Conservation (phyloP, 2,113 vertebrate species). For the Toxotes chatareus region DNA sequence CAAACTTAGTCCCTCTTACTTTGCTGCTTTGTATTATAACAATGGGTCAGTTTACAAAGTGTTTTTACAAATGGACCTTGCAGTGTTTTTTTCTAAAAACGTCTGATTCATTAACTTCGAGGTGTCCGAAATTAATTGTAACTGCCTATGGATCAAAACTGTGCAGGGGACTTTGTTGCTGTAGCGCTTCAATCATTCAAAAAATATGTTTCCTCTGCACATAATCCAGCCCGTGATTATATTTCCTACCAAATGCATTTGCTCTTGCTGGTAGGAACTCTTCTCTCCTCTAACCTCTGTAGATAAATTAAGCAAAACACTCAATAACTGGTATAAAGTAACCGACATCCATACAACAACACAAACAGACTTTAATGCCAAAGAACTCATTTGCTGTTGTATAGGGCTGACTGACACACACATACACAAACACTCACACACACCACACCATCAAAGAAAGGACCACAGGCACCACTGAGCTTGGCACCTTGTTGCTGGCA, state of each 20-base stretch:
- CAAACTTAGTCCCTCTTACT: background rate
- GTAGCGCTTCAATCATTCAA: too few species aligned
- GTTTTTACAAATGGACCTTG: background rate
- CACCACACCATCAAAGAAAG: conserved; percentile 13
- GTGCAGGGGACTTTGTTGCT: too few species aligned
- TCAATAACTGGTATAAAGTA: background rate
- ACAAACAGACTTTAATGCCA: background rate
- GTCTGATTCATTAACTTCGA: background rate
- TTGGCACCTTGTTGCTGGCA: conserved; percentile 40
- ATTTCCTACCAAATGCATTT: background rate
- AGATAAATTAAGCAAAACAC: too few species aligned
- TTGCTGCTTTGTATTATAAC: background rate
- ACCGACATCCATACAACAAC: background rate
- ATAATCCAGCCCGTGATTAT: too few species aligned
- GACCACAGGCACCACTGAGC: background rate
- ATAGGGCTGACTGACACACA: conserved; percentile 4
- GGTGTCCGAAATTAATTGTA: background rate
- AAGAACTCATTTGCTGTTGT: background rate
- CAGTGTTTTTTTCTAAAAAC: background rate
- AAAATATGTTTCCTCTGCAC: too few species aligned
- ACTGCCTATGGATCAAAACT: background rate
- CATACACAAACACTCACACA: background rate
- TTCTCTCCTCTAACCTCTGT: background rate
- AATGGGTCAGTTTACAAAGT: background rate
- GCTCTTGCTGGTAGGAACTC: conserved; percentile 2